Conservation (phyloP, 2,888 invertebrate genomes). For the Mesorhabditis spiculigera region DNA sequence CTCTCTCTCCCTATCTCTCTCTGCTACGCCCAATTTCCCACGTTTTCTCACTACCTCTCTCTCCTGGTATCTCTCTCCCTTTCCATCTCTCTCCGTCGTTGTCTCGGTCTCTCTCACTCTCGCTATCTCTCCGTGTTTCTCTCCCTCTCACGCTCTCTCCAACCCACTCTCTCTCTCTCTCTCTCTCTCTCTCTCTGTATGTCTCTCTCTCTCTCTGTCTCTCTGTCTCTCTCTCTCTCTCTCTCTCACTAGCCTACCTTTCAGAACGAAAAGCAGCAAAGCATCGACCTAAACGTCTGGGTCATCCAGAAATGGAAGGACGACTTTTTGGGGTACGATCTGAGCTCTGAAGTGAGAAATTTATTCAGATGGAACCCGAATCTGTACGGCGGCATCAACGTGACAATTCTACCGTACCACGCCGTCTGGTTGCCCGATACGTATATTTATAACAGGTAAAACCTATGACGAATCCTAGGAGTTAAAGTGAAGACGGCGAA, state of each 20-base stretch:
- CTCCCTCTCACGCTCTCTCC: too few species aligned
- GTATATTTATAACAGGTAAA: constrained; percentile 45
- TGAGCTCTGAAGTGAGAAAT: not conserved
- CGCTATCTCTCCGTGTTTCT: not conserved
- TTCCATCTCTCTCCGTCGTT: not conserved
- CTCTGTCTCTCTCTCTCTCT: not conserved
- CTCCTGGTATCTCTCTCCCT: too few species aligned
- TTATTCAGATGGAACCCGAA: constrained; percentile 53
- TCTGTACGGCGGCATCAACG: constrained; percentile 53
- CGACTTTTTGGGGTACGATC: constrained; percentile 34
- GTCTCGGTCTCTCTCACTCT: not conserved
- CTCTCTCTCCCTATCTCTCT: too few species aligned
- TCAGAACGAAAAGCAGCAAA: too few species aligned
- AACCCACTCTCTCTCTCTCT: too few species aligned
- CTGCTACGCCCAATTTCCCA: too few species aligned
- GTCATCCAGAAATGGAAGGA: constrained; percentile 57
- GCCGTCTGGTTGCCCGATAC: constrained; percentile 56
- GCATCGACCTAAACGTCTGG: too few species aligned
- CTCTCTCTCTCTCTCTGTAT: too few species aligned
- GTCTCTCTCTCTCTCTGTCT: constrained; percentile 9
- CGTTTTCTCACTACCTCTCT: too few species aligned
- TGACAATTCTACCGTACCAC: constrained; percentile 52
- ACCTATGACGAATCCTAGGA: not conserved
- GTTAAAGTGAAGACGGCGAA: too few species aligned
- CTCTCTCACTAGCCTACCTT: too few species aligned